These are phyloP conservation scores for Drosophila cardini DNA, from an alignment of 1,140 invertebrate species.

Conservation along the genomic window DNA sequence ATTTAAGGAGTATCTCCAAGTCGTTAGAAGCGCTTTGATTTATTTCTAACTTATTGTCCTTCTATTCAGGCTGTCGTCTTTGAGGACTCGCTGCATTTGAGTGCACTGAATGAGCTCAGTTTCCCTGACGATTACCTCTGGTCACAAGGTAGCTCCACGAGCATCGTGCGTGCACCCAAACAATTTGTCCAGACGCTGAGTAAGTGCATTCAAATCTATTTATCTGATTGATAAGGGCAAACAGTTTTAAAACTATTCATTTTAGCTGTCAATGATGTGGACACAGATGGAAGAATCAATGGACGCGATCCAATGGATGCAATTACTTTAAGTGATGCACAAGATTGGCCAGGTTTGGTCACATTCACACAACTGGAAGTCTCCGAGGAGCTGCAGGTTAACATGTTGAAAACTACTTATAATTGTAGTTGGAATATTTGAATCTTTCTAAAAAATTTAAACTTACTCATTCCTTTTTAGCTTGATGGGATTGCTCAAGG, in stretches of 20 bases:
- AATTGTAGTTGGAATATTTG: no score
- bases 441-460: no score
- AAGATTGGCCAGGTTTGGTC: conserved; percentile 78
- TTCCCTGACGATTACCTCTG: conserved; percentile 85
- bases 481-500: conserved; percentile 85
- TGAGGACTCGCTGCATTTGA: conserved; percentile 66
- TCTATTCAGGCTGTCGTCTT: conserved; percentile 75
- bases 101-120: conserved; percentile 84
- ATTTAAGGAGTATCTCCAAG: no score
- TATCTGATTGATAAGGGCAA: no score
- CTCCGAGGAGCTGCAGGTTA: conserved; percentile 81
- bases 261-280: conserved; percentile 65
- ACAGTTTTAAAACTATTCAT: background rate
- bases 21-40: no score
- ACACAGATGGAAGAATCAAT: conserved; percentile 76
- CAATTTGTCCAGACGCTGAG: conserved; percentile 74
- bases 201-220: conserved; percentile 10
- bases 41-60: background rate
- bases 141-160: conserved; percentile 65
- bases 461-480: conserved; percentile 69
- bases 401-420: no score
- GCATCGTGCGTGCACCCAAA: conserved; percentile 79
- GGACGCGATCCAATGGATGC: conserved; percentile 70
- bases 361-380: conserved; percentile 85
- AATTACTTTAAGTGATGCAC: conserved; percentile 75